Evolutionary conservation across 2,888 invertebrate species (phyloP).

Genomic region (Liodrosophila aerea): DNA sequence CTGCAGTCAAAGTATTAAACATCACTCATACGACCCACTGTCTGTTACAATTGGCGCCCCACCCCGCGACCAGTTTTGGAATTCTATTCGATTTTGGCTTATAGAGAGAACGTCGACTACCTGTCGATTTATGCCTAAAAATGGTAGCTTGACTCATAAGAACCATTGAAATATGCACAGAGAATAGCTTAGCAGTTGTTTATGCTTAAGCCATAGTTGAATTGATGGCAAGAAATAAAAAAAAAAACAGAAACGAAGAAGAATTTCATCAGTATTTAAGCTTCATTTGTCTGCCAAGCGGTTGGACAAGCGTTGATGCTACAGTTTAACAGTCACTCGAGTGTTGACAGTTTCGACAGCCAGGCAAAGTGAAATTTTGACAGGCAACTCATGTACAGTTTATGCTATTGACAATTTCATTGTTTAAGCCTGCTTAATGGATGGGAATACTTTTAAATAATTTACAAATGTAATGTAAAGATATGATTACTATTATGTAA

Average conservation of each 20-base stretch:
- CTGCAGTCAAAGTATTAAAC: constrained; percentile 35
- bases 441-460: too few species aligned
- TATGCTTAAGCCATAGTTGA: background rate
- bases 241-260: constrained; percentile 8
- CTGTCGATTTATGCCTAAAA: constrained; percentile 50
- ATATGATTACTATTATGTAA: too few species aligned
- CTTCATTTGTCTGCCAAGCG: constrained; percentile 21
- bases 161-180: constrained; percentile 34
- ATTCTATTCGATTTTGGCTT: constrained; percentile 29
- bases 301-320: constrained; percentile 25
- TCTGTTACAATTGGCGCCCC: constrained; percentile 13
- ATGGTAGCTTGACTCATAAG: constrained; percentile 61
- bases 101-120: constrained; percentile 30
- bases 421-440: too few species aligned
- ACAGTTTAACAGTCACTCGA: constrained; percentile 22
- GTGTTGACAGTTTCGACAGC: constrained; percentile 21
- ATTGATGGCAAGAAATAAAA: background rate
- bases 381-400: constrained; percentile 11
- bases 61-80: constrained; percentile 24
- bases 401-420: constrained; percentile 3
- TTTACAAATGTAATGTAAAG: too few species aligned
- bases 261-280: constrained; percentile 24
- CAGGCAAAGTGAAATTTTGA: constrained; percentile 7
- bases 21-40: constrained; percentile 65
- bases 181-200: constrained; percentile 7